phyloP scores from a whole-genome alignment of 2,113 vertebrate genomes.

The Erythrocebus patas region DNA sequence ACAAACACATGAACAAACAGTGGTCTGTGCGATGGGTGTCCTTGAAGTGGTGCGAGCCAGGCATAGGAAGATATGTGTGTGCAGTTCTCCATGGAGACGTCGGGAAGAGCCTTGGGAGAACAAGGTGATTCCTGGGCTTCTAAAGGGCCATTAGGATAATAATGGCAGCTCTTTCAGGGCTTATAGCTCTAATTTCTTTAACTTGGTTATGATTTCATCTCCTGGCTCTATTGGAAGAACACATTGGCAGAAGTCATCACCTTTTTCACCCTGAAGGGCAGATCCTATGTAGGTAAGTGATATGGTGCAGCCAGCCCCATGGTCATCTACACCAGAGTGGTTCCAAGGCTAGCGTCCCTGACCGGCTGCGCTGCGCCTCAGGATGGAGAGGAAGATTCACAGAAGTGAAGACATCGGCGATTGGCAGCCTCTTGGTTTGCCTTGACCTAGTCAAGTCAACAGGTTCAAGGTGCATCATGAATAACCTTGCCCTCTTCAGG shows the following conservation, averaged over 20 bases:
- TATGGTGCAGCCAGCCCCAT: not conserved
- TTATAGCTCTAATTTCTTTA: not conserved
- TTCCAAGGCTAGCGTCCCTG: rapidly evolving
- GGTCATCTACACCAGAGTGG: not conserved
- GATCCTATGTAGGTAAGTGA: not conserved
- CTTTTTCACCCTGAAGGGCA: rapidly evolving
- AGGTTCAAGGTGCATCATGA: too few relatives aligned
- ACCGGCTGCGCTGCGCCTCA: rapidly evolving
- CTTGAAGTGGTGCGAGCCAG: rapidly evolving
- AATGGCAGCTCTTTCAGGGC: not conserved
- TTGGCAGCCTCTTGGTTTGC: not conserved
- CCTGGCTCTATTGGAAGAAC: not conserved
- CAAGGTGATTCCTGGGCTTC: not conserved
- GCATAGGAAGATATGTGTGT: rapidly evolving
- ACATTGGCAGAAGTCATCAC: rapidly evolving
- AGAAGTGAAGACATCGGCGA: rapidly evolving
- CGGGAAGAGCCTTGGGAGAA: too few relatives aligned
- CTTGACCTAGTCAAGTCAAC: not conserved
- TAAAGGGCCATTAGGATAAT: not conserved
- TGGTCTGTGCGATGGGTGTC: not conserved
- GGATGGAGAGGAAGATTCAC: too few relatives aligned
- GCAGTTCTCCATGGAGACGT: not conserved
- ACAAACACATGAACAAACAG: not conserved
- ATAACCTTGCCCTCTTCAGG: not conserved
- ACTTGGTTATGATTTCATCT: not conserved